Base-by-base conservation (phyloP, 1,140 invertebrate species). In the Dreissena polymorpha region DNA sequence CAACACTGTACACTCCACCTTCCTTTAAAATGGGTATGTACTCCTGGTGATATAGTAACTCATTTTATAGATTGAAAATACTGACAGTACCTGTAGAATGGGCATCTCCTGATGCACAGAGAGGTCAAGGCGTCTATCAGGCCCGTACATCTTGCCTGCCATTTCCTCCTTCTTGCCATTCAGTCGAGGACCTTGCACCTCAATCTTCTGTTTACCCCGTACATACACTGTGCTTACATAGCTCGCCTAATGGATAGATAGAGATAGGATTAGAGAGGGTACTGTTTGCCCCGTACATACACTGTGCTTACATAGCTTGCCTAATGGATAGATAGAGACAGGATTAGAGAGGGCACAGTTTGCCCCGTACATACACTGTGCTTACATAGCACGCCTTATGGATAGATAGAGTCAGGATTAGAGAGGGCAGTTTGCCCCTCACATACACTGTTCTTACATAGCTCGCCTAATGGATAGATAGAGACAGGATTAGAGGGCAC, bases 101-200 rank as follows among this genome's bases (percentile, higher is more conserved):
- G 93, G 92, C 92, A 93, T 92, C 49, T 92, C 89, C 72, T 92
- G 91, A 12, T 93, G 87, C 60, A 94, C 89, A n/a, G 90, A 88
- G 0, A 93, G 86, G 71, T 94, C 92, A 49, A 94, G 89, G 51
- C 94, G 84, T 63, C 92, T 85, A 85, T 94, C 94, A 69, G 91
- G 89, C 18, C 92, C 93, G 80, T 94, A 94, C 68, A 91, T 77
- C 78, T 92, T 92, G 49, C 87, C 89, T 12, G 88, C 87, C 69
- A 91, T 92, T 72, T 94, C 93, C 70, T 91, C 91, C 67, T 92
- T 91, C 67, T 89, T 92, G 74, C 84, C 90, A 80, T 94, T 94
- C 12, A 94, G 86, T 51, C 93, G 70, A 7, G 92, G 92, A 10
- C 93, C 93, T 87, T 91, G 91, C 5, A 93, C 91, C 70, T 92